Evolutionary conservation across 1,140 invertebrate species (phyloP), one percentile per base, ranked within the genome.

Genomic region (Drosophila persimilis): DNA sequence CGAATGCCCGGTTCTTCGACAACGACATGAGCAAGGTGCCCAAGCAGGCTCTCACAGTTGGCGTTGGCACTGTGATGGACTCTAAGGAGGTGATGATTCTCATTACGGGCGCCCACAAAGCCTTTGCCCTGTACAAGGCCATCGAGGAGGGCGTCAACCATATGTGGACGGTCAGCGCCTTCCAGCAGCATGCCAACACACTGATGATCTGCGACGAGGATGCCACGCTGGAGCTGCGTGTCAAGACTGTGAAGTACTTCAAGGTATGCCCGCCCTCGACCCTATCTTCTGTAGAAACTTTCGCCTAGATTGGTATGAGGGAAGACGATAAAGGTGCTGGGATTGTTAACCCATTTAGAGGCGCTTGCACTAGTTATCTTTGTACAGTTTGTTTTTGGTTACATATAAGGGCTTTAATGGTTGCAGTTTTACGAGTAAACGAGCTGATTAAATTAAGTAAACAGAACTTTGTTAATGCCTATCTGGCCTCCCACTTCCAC

Each of bases 81-180:
- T 96, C 99, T 20, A 95, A 96, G 90, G 98, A 99, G 93, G 97
- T 97, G 8, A 97, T 99, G 97, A 97, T 99, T 76, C 92, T 99
- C 8, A 99, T 99, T 31, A 99, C 98, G 20, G 99, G 99, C n/a
- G 95, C 95, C 29, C 97, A 99, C 91, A 99, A 99, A 93, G 95
- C 99, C 4, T 97, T 98, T 90, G 99, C 99, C 50, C 93, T 99
- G 44, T 97, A 99, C 91, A 98, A 98, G 92, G 98, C 98, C 2
- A 97, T 99, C 59, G 98, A 99, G 63, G 90, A 91, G 69, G 99
- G 99, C 46, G 94, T 99, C 3, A 99, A 98, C 93, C 99, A 99
- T 92, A 99, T 99, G 99, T 99, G 99, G 98, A 99, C 99, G 0
- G 98, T 99, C 22, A 99, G 98, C 20, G 98, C 98, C 29, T 99